Base-by-base conservation (phyloP, 1,140 invertebrate species). In the Drosophila persimilis region DNA sequence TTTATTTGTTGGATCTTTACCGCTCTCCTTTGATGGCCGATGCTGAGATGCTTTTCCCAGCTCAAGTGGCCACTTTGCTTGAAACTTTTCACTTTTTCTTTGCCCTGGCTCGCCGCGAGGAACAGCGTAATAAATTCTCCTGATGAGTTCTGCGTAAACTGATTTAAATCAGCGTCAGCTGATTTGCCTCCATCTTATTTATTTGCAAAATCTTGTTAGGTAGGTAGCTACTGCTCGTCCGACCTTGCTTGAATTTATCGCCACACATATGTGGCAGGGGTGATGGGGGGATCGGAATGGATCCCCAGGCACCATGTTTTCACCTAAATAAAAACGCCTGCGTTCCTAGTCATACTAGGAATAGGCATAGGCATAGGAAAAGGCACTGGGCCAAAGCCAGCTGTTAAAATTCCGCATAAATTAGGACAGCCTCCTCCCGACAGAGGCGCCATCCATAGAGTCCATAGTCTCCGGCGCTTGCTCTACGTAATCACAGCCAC, bases 371-470 rank as follows among this genome's bases (percentile, higher is more conserved):
- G 11, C 31, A 35, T 35, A 11, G 31, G 11, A 35, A 11, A 9
- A 35, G 31, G 9, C 31, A 11, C 9, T 35, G 54, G 63, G 61
- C 45, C 15, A 35, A n/a, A 60, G 59, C 41, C 69, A 76, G 73
- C 61, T 86, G 65, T 88, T 88, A 79, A 78, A 86, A 83, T 72
- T 83, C 73, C 70, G 78, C 83, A 88, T 86, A 86, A 86, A 86
- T 88, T 86, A 79, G 56, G 53, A 20, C 29, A 39, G 61, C 54
- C 54, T 67, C 62, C 53, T 39, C 35, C 2, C 35, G 3, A 31
- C 35, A 50, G 64, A 50, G 6, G 17, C 26, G 22, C 44, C 24
- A 5, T 24, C 15, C 39, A 26, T 43, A 6, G 31, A 69, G 63
- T 69, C 63, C 65, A 62, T 46, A 35, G 52, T 44, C 76, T 55